Evolutionary conservation across 2,797 vertebrate species (phyloP).

Genomic region (Falco concolor): DNA sequence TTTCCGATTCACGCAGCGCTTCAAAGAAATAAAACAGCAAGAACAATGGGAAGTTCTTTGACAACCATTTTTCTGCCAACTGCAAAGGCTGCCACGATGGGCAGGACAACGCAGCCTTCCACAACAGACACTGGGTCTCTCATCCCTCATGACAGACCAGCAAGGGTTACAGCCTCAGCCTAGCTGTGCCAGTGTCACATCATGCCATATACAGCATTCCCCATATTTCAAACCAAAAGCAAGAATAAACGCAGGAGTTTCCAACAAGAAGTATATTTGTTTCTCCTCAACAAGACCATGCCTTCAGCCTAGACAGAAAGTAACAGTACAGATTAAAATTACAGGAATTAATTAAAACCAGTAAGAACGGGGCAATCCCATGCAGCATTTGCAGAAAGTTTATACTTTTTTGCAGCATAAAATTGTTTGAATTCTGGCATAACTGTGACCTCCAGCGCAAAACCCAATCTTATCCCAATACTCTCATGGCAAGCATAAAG

Average conservation of each 20-base stretch:
- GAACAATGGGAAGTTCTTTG: not conserved
- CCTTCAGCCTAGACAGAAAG: not conserved
- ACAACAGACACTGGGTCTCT: not conserved
- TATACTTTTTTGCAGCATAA: not conserved
- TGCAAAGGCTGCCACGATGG: not conserved
- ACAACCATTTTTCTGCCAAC: not conserved
- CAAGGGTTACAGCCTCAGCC: not conserved
- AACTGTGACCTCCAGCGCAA: not conserved
- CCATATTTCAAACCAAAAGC: not conserved
- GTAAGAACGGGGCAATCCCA: not conserved
- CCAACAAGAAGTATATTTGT: not conserved
- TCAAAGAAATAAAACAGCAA: not conserved
- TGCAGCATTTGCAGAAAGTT: not conserved
- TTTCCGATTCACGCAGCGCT: not conserved
- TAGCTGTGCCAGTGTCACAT: not conserved
- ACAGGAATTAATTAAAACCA: not conserved
- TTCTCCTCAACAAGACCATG: not conserved
- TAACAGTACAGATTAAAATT: not conserved
- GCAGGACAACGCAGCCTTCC: not conserved
- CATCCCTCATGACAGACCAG: not conserved
- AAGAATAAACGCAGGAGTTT: not conserved
- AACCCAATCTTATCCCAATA: not conserved
- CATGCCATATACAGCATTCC: accelerated
- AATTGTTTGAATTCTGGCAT: not conserved
- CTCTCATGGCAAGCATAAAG: not conserved